Conservation (phyloP, 2,113 vertebrate species). For the Perognathus longimembris region DNA sequence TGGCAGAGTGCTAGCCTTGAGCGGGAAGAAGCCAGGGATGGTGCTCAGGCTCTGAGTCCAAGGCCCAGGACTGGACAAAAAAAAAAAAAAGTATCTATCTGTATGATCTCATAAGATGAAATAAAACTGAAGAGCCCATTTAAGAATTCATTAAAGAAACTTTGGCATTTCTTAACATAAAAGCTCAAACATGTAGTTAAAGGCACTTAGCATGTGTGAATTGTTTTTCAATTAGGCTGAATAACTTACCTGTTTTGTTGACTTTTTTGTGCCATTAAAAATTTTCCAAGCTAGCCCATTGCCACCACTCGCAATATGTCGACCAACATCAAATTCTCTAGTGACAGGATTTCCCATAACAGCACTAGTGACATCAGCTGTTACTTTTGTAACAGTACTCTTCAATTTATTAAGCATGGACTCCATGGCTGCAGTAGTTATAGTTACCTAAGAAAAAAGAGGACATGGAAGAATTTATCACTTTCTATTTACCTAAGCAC, state of each 20-base stretch:
- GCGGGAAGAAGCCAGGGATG: no score
- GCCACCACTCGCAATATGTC: conserved; percentile 97
- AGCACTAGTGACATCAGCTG: conserved; percentile 97
- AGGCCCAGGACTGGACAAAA: no score
- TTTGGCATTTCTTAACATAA: conserved; percentile 52
- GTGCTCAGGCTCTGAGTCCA: no score
- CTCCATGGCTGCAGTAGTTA: conserved; percentile 91
- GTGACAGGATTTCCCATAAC: conserved; percentile 99
- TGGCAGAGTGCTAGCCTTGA: no score
- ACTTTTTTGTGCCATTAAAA: conserved; percentile 98
- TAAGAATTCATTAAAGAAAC: background rate
- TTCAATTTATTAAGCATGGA: conserved; percentile 99
- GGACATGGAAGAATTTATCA: background rate
- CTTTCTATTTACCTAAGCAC: conserved; percentile 29
- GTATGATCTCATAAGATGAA: background rate
- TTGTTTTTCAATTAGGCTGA: background rate
- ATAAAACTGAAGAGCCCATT: background rate
- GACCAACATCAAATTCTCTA: conserved; percentile 97
- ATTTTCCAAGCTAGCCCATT: conserved; percentile 97
- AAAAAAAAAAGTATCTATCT: conserved; percentile 59
- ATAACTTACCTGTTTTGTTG: conserved; percentile 96
- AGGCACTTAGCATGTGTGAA: background rate
- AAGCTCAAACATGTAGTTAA: background rate
- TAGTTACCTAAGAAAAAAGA: conserved; percentile 75
- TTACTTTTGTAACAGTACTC: conserved; percentile 98